These are phyloP conservation scores for Arbacia lixula DNA, from an alignment of 53 echinoderm and acorn worm genomes.

Conservation along the genomic window DNA sequence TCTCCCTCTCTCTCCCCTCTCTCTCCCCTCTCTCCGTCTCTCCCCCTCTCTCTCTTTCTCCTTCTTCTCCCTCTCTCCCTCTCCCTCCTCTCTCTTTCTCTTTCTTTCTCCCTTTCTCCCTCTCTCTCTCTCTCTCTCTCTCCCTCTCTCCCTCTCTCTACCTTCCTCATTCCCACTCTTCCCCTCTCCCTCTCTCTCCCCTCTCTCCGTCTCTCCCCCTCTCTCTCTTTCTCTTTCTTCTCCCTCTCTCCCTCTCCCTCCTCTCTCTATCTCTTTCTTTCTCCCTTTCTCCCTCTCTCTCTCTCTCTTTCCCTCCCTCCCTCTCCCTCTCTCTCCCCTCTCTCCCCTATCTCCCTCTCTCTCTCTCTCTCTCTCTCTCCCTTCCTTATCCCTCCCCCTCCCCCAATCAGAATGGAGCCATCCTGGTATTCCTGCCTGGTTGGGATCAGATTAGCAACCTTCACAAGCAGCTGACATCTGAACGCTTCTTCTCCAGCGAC, in stretches of 20 bases:
- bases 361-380: neutral
- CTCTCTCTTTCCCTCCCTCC: neutral
- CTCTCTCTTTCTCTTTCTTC: neutral
- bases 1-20: neutral
- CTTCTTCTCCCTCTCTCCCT: neutral
- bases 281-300: neutral
- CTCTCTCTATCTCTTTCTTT: neutral
- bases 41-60: neutral
- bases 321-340: neutral
- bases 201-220: neutral
- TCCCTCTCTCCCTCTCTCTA: neutral
- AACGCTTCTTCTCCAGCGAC: conserved; percentile 70
- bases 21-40: neutral
- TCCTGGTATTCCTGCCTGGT: conserved; percentile 91
- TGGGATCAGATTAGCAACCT: conserved; percentile 97
- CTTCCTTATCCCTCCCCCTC: neutral
- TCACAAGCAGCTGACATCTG: conserved; percentile 73
- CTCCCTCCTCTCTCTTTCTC: neutral
- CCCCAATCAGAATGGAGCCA: conserved; percentile 77
- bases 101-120: neutral
- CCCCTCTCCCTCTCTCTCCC: neutral
- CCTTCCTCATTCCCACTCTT: neutral
- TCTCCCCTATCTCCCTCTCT: neutral
- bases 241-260: neutral
- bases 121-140: neutral